Evolutionary conservation across 2,797 vertebrate species (phyloP), one percentile per base, ranked within the genome.

Genomic region (Diglossa cyanea): DNA sequence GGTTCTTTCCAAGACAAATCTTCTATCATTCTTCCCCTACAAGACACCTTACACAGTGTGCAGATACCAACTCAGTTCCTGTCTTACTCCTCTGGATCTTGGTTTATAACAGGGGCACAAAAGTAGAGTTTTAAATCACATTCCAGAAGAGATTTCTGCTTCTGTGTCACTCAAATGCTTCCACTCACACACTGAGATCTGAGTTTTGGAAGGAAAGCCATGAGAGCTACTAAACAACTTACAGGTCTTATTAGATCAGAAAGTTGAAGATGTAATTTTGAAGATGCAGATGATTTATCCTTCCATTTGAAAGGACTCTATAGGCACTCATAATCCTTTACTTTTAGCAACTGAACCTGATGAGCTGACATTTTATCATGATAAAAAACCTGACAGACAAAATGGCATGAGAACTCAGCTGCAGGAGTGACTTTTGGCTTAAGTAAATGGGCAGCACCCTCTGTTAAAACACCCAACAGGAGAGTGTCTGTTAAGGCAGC

Each of bases 1-100:
- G n/a, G 50, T 45, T 45, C 16, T 55, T 51, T 39, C 44, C 15
- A 51, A 45, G 17, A 5, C 50, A 63, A 63, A 63, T 25, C 28
- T 33, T 55, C 37, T 24, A 3, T 21, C n/a, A 33, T 39, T 76
- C 17, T 50, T 82, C n/a, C 48, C 40, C 31, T 35, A 26, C 13
- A 40, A 74, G 23, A 58, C 47, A 57, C 0, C 0, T 26, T 53
- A 62, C 53, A 31, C 3, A 18, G 23, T 16, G 17, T 2, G 23
- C 67, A 95, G 44, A 79, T 15, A 30, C 9, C 58, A 91, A 7
- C 33, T 67, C 37, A 44, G 48, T 31, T 35, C 47, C 66, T 16
- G 7, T 37, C 70, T 79, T 20, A 51, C 11, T 78, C 9, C 16
- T 39, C 40, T 28, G 10, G 39, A 21, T 19, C 54, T 50, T 58